Evolutionary conservation across 2,113 vertebrate species (phyloP).

Genomic region (Dicentrarchus labrax): DNA sequence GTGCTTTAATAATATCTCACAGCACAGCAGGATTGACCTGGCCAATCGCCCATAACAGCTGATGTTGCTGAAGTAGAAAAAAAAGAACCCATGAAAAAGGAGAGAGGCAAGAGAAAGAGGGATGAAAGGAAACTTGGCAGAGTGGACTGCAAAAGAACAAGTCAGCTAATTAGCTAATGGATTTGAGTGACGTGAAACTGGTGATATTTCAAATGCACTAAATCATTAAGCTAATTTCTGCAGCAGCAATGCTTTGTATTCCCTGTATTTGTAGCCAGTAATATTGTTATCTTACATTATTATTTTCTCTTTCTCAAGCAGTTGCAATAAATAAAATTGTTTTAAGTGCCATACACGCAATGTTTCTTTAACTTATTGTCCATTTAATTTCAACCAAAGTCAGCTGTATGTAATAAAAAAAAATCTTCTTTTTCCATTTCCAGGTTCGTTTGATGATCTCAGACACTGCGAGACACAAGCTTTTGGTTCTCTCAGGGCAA

Average conservation of each 20-base stretch:
- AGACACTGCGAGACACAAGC: constrained; percentile 94
- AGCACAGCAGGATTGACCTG: constrained; percentile 67
- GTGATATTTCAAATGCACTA: constrained; percentile 51
- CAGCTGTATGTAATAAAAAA: background rate
- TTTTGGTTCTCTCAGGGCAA: constrained; percentile 94
- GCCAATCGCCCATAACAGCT: constrained; percentile 60
- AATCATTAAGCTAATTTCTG: constrained; percentile 36
- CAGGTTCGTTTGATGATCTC: constrained; percentile 97
- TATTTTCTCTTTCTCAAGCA: background rate
- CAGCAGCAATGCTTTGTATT: background rate
- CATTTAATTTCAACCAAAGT: background rate
- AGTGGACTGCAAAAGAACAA: constrained; percentile 13
- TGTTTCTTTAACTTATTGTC: background rate
- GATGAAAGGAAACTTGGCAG: constrained; percentile 22
- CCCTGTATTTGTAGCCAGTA: background rate
- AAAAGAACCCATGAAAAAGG: constrained; percentile 20
- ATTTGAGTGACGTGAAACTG: constrained; percentile 60
- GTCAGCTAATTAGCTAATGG: constrained; percentile 72
- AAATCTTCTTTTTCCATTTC: constrained; percentile 28
- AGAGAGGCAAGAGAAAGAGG: background rate
- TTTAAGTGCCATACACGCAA: background rate
- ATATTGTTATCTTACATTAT: background rate
- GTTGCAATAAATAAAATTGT: background rate
- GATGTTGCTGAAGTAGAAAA: constrained; percentile 52
- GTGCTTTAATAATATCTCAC: constrained; percentile 72